phyloP scores from a whole-genome alignment of 1,140 invertebrate genomes.

The Idris sp. region DNA sequence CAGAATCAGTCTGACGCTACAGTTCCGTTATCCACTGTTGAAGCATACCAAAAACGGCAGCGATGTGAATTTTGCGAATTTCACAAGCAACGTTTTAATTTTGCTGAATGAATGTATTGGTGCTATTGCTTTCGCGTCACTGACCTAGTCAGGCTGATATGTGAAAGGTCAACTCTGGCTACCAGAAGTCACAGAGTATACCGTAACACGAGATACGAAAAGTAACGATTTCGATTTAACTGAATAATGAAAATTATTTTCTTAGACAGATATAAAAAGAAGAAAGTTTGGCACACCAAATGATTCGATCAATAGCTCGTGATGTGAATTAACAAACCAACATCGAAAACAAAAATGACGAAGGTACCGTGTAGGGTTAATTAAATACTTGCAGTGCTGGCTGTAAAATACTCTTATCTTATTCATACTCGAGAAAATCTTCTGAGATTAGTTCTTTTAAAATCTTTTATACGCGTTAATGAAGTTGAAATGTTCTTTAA shows the following conservation, averaged over 20 bases:
- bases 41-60: slow-evolving; percentile 72
- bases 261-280: no score
- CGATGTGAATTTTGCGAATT: slow-evolving; percentile 71
- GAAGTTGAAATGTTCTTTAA: slow-evolving; percentile 59
- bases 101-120: no score
- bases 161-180: slow-evolving; percentile 30
- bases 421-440: slow-evolving; percentile 52
- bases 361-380: slow-evolving; percentile 33
- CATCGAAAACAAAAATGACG: no score
- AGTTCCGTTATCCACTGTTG: slow-evolving; percentile 56
- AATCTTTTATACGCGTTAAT: slow-evolving; percentile 59
- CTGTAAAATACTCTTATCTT: slow-evolving; percentile 57
- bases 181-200: slow-evolving; percentile 7
- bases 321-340: no score
- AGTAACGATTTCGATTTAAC: slow-evolving; percentile 34
- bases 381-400: slow-evolving; percentile 37
- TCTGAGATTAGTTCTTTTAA: slow-evolving; percentile 54
- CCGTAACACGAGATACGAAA: slow-evolving; percentile 26
- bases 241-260: no score
- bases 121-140: slow-evolving; percentile 65
- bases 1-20: slow-evolving; percentile 34
- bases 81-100: no score
- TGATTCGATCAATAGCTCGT: no score
- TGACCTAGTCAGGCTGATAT: slow-evolving; percentile 20
- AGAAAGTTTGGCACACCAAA: no score